A percentile compares a stretch with the other conserved stretches of the same genome.
These are phyloP conservation scores for Diploptera punctata DNA, from an alignment of 2,888 invertebrate genomes.

Conservation along the genomic window DNA sequence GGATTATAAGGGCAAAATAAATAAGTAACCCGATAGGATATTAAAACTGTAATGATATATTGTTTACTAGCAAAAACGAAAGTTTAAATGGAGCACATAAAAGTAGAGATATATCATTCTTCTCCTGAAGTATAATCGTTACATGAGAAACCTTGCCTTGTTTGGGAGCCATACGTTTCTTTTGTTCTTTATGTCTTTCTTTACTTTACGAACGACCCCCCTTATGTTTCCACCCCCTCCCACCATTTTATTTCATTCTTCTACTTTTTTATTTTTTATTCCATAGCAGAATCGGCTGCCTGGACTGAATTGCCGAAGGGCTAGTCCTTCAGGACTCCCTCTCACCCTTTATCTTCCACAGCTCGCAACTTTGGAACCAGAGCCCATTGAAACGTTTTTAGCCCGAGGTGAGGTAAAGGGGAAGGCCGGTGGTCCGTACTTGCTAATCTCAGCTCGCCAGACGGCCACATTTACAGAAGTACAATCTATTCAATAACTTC, in stretches of 20 bases:
- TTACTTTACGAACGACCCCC: constrained; percentile 22
- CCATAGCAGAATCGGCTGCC: constrained; percentile 7
- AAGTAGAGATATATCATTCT: background rate
- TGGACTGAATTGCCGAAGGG: constrained; percentile 25
- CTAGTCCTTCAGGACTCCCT: constrained; percentile 25
- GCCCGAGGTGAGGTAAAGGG: constrained; percentile 21
- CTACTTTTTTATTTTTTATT: constrained; percentile 24
- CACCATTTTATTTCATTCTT: constrained; percentile 29
- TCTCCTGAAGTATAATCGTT: background rate
- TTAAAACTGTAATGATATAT: no score
- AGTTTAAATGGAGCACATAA: no score
- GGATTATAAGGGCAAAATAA: no score
- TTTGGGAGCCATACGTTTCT: constrained; percentile 24
- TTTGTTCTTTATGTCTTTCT: constrained; percentile 31
- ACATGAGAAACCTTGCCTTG: constrained; percentile 11
- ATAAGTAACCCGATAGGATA: no score
- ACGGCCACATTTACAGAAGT: background rate
- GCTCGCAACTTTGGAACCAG: constrained; percentile 24
- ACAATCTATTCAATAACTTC: background rate
- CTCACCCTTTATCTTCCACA: constrained; percentile 1
- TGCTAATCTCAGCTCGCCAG: constrained; percentile 8
- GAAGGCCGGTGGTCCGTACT: constrained; percentile 1
- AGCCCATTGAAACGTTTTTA: constrained; percentile 29
- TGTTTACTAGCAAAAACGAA: no score
- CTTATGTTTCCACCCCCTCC: background rate